phyloP scores from a whole-genome alignment of 1,140 invertebrate genomes.

The Parapsyche elsis region DNA sequence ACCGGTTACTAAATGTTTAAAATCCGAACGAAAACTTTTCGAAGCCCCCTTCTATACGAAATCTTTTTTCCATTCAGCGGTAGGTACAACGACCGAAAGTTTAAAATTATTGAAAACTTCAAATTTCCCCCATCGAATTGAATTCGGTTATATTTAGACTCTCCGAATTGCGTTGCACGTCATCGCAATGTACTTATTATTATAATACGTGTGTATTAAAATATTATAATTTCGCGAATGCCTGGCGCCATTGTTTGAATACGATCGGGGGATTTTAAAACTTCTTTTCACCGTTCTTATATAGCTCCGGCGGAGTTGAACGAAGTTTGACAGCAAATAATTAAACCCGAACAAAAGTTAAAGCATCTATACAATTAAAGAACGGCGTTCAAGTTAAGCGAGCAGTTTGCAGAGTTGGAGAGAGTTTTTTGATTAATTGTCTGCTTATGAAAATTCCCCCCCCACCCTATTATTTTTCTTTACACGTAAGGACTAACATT shows the following conservation, averaged over 20 bases:
- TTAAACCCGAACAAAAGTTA: slow-evolving; percentile 48
- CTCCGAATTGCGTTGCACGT: too few relatives aligned
- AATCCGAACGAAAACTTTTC: slow-evolving; percentile 21
- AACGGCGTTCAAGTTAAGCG: slow-evolving; percentile 39
- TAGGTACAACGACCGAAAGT: background rate
- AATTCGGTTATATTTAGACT: too few relatives aligned
- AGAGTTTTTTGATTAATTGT: slow-evolving; percentile 45
- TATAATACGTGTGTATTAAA: background rate
- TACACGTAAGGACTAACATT: slow-evolving; percentile 1
- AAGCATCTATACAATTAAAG: slow-evolving; percentile 46
- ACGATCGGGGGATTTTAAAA: slow-evolving; percentile 16
- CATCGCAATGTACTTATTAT: too few relatives aligned
- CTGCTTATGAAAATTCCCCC: slow-evolving; percentile 33
- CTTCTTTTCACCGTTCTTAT: slow-evolving; percentile 32
- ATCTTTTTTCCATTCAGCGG: background rate
- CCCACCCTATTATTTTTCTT: slow-evolving; percentile 6
- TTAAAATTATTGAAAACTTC: slow-evolving; percentile 19
- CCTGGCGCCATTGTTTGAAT: slow-evolving; percentile 8
- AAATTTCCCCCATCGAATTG: background rate
- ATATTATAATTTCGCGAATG: too few relatives aligned
- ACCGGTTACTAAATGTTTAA: slow-evolving; percentile 7
- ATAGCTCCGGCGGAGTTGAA: slow-evolving; percentile 19
- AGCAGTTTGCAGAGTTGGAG: slow-evolving; percentile 33
- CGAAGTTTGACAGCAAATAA: slow-evolving; percentile 46
- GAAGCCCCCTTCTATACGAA: background rate